phyloP scores from a whole-genome alignment of 2,888 invertebrate species.

The Leuctra nigra region DNA sequence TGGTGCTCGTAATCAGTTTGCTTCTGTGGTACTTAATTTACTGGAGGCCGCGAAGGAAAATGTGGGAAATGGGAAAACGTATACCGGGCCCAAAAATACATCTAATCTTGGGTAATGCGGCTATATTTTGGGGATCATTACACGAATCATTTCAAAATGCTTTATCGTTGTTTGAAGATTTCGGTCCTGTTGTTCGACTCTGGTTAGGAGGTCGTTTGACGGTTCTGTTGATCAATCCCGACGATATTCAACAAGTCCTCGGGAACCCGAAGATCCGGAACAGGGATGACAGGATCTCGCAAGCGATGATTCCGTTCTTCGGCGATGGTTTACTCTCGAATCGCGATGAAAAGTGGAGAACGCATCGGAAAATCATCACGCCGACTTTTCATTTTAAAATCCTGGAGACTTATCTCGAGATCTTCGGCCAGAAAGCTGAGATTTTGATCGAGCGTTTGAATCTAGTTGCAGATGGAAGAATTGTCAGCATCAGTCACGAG shows the following conservation, averaged over 20 bases:
- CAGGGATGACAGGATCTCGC: neutral
- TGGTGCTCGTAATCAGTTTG: too few relatives aligned
- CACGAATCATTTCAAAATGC: neutral
- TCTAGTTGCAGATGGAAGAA: neutral
- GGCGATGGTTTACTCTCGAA: conserved; percentile 3
- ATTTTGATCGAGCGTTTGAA: neutral
- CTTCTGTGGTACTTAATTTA: neutral
- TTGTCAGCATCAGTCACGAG: neutral
- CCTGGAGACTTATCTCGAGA: conserved; percentile 2
- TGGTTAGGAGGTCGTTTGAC: neutral
- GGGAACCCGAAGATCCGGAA: conserved; percentile 5
- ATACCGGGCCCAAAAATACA: neutral
- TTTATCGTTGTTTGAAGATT: neutral
- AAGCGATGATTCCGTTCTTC: conserved; percentile 5
- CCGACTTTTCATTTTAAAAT: conserved; percentile 14
- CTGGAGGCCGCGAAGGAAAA: neutral
- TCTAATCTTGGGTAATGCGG: neutral
- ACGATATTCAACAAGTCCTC: neutral
- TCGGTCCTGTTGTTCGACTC: neutral
- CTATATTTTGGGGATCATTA: neutral
- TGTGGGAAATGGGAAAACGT: neutral
- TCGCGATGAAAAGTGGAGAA: conserved; percentile 6
- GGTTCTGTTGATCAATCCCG: neutral
- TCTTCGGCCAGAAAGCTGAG: neutral
- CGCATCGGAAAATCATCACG: conserved; percentile 5